A percentile compares a stretch with the other conserved stretches of the same genome.
Conservation (phyloP, 2,888 invertebrate genomes). For the Julus scanicus region DNA sequence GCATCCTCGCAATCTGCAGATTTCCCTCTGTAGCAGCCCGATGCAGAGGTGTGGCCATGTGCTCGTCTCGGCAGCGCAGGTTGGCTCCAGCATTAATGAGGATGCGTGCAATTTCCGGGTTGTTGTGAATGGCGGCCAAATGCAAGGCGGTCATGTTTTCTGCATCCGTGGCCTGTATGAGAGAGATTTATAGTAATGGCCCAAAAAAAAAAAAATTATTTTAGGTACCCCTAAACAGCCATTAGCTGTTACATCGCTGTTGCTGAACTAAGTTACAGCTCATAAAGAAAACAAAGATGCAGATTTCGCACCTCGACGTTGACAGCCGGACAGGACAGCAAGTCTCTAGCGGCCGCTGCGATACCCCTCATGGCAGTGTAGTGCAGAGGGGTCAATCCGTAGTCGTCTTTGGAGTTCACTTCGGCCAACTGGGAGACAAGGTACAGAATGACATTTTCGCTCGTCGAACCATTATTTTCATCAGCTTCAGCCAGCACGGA, state of each 20-base stretch:
- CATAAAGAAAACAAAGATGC: too few species aligned
- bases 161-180: constrained; percentile 9
- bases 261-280: too few species aligned
- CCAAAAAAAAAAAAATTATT: background rate
- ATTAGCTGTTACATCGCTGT: too few species aligned
- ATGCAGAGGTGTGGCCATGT: constrained; percentile 66
- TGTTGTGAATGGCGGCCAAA: constrained; percentile 67
- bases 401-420: constrained; percentile 64
- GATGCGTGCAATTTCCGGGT: constrained; percentile 64
- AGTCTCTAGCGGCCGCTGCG: constrained; percentile 65
- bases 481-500: background rate
- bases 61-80: constrained; percentile 62
- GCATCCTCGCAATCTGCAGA: constrained; percentile 60
- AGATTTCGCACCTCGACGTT: constrained; percentile 63
- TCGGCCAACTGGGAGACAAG: constrained; percentile 62
- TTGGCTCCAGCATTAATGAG: constrained; percentile 66
- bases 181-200: background rate
- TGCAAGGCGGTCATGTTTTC: constrained; percentile 67
- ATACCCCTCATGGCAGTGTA: constrained; percentile 68
- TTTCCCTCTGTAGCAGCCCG: constrained; percentile 65
- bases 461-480: background rate
- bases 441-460: constrained; percentile 57
- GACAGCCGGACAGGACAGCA: constrained; percentile 64
- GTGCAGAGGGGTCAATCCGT: constrained; percentile 67
- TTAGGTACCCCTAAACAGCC: too few species aligned